Evolutionary conservation across 2,797 vertebrate species (phyloP).

Genomic region (Sebastes oblongus): DNA sequence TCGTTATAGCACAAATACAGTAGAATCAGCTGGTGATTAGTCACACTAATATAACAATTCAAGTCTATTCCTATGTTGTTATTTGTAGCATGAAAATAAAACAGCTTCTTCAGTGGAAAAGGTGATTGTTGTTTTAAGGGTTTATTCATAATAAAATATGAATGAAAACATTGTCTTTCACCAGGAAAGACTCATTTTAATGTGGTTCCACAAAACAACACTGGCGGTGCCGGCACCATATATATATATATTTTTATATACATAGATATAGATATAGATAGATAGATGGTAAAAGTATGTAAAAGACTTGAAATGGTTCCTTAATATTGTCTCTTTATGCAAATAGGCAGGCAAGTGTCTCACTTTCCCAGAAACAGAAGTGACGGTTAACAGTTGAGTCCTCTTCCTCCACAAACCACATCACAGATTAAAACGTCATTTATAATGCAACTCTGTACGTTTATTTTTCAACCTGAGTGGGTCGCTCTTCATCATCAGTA

Average conservation of each 20-base stretch:
- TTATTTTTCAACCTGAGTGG: not conserved
- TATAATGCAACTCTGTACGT: conserved; percentile 21
- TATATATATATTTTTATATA: no score
- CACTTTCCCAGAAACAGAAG: conserved; percentile 8
- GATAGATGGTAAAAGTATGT: not conserved
- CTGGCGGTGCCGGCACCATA: conserved; percentile 52
- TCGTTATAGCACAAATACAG: not conserved
- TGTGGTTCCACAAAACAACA: conserved; percentile 13
- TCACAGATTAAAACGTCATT: not conserved
- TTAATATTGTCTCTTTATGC: not conserved
- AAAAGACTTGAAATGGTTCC: not conserved
- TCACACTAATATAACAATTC: not conserved
- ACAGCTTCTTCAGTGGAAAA: not conserved
- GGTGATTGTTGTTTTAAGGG: not conserved
- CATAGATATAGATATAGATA: no score
- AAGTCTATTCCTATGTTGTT: not conserved
- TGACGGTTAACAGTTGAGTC: conserved; percentile 11
- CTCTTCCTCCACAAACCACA: conserved; percentile 1
- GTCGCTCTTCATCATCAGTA: not conserved
- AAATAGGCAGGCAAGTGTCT: not conserved
- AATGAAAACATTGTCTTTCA: not conserved
- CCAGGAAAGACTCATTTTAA: conserved; percentile 35
- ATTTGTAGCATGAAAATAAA: not conserved
- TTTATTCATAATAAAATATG: conserved; percentile 5
- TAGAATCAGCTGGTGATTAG: not conserved